These are phyloP conservation scores for Drosophila busckii DNA, from an alignment of 1,140 invertebrate species.

Conservation along the genomic window DNA sequence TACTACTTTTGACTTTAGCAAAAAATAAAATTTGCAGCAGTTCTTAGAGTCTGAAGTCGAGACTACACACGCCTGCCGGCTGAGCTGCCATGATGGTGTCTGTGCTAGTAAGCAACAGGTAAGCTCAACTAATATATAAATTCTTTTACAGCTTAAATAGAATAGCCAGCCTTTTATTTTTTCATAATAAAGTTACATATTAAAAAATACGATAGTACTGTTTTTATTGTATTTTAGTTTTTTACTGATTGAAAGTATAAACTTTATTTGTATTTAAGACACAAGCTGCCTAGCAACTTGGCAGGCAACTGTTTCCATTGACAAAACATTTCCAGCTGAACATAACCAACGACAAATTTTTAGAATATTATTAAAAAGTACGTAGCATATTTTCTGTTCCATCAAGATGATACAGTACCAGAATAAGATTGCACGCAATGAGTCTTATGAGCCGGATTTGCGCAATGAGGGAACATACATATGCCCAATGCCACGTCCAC, in stretches of 20 bases:
- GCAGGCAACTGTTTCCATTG: constrained; percentile 34
- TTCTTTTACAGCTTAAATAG: too few relatives aligned
- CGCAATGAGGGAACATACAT: constrained; percentile 80
- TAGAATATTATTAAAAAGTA: constrained; percentile 7
- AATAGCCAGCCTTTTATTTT: too few relatives aligned
- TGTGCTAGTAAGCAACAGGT: too few relatives aligned
- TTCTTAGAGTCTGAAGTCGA: neutral
- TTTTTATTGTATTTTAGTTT: too few relatives aligned
- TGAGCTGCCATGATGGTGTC: too few relatives aligned
- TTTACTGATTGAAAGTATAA: too few relatives aligned
- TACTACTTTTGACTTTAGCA: constrained; percentile 36
- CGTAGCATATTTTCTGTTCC: neutral
- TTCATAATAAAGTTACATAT: too few relatives aligned
- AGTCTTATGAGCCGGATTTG: constrained; percentile 81
- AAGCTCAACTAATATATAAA: too few relatives aligned
- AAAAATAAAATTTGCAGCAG: constrained; percentile 33
- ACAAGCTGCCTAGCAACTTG: neutral
- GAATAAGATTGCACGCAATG: constrained; percentile 74
- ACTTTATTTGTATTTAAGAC: neutral
- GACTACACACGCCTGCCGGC: too few relatives aligned
- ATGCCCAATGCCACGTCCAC: constrained; percentile 79
- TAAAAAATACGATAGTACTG: too few relatives aligned
- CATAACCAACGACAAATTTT: constrained; percentile 1
- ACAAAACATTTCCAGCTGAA: constrained; percentile 48
- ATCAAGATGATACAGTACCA: constrained; percentile 9